These are phyloP conservation scores for Chrysolina oricalcia DNA, from an alignment of 2,888 invertebrate genomes.

Conservation along the genomic window DNA sequence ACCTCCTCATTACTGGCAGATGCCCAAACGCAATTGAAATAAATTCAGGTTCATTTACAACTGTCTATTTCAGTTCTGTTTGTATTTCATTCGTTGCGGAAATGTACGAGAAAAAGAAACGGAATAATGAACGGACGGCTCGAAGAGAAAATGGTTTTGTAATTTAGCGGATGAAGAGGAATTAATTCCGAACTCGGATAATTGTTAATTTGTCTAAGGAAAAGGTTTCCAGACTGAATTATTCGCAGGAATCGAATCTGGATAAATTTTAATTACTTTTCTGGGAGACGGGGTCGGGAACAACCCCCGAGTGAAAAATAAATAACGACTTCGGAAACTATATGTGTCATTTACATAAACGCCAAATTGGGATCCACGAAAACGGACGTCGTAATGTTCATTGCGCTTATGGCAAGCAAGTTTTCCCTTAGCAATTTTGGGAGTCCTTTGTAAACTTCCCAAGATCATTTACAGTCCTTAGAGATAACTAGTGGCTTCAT, in stretches of 20 bases:
- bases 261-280: constrained; percentile 25
- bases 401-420: no score
- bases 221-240: constrained; percentile 33
- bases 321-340: not conserved
- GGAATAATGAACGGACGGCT: constrained; percentile 25
- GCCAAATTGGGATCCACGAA: no score
- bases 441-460: no score
- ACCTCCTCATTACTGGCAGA: constrained; percentile 21
- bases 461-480: no score
- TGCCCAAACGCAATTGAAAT: constrained; percentile 21
- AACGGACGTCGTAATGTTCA: no score
- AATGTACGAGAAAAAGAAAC: constrained; percentile 29
- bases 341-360: no score
- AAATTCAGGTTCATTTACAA: constrained; percentile 21
- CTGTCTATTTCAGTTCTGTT: constrained; percentile 18
- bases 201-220: constrained; percentile 38
- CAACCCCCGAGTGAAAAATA: not conserved
- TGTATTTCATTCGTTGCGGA: constrained; percentile 10
- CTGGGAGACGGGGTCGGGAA: not conserved
- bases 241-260: constrained; percentile 28
- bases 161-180: constrained; percentile 26
- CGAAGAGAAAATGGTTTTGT: constrained; percentile 22
- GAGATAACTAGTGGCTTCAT: no score
- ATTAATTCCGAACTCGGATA: constrained; percentile 37
- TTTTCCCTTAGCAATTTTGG: no score